These are phyloP conservation scores for Branchellion lobata DNA, from an alignment of 2,888 invertebrate genomes.

Conservation along the genomic window DNA sequence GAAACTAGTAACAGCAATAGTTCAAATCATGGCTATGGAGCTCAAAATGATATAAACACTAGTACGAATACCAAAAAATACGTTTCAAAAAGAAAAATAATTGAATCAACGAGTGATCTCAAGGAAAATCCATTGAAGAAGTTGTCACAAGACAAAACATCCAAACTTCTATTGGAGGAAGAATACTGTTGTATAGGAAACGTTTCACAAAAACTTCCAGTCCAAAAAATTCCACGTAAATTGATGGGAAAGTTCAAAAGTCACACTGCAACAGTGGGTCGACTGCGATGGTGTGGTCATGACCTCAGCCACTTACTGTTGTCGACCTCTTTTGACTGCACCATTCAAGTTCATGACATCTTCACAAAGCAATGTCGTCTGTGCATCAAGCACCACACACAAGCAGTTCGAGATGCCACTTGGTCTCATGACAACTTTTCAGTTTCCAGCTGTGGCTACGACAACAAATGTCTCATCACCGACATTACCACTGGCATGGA, in stretches of 20 bases:
- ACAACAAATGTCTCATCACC: constrained; percentile 56
- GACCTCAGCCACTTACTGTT: constrained; percentile 58
- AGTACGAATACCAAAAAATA: too few species aligned
- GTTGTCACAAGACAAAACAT: too few species aligned
- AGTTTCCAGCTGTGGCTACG: constrained; percentile 59
- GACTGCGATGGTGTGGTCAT: constrained; percentile 57
- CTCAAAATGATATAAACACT: too few species aligned
- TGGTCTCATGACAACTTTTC: constrained; percentile 57
- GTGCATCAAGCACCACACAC: constrained; percentile 54
- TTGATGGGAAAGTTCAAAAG: constrained; percentile 21
- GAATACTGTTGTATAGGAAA: neutral
- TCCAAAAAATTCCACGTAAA: constrained; percentile 23
- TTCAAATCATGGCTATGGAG: too few species aligned
- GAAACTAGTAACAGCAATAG: too few species aligned
- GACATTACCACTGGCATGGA: constrained; percentile 54
- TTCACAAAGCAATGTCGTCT: constrained; percentile 56
- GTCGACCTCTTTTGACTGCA: constrained; percentile 59
- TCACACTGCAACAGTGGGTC: constrained; percentile 57
- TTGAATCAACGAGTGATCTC: too few species aligned
- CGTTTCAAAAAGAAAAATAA: too few species aligned
- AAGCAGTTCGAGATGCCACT: constrained; percentile 59
- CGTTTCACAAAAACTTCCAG: neutral
- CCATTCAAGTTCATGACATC: constrained; percentile 59
- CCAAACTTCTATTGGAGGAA: too few species aligned
- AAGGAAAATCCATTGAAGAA: too few species aligned